These are phyloP conservation scores for Globodera rostochiensis DNA, from an alignment of 1,140 invertebrate species.

Conservation along the genomic window DNA sequence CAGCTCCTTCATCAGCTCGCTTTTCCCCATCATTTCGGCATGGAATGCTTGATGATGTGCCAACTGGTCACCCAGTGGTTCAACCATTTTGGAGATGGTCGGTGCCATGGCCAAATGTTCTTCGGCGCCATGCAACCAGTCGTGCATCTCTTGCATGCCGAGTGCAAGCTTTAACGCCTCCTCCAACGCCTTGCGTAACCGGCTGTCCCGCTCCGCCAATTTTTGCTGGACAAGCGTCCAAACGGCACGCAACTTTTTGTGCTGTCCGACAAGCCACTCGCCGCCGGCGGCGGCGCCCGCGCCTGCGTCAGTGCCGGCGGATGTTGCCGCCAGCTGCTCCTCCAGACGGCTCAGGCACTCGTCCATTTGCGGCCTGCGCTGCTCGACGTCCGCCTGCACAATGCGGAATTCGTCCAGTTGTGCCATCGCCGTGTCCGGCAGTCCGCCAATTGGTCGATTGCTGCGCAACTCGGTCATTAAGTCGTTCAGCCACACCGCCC, in stretches of 20 bases:
- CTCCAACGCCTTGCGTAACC: constrained; percentile 91
- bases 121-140: constrained; percentile 74
- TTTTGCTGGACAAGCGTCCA: constrained; percentile 37
- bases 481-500: constrained; percentile 88
- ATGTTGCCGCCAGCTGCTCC: constrained; percentile 80
- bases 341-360: constrained; percentile 84
- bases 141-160: constrained; percentile 43
- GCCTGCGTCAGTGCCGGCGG: constrained; percentile 72
- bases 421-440: constrained; percentile 94
- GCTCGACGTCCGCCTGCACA: constrained; percentile 75
- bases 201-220: constrained; percentile 72
- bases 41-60: constrained; percentile 89
- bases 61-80: constrained; percentile 86
- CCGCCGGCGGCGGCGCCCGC: constrained; percentile 87
- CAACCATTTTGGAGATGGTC: constrained; percentile 83
- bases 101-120: constrained; percentile 72
- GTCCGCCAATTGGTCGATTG: constrained; percentile 57
- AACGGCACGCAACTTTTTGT: constrained; percentile 15
- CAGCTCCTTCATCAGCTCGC: constrained; percentile 89
- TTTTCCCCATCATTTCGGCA: constrained; percentile 88
- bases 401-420: constrained; percentile 84
- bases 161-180: constrained; percentile 84
- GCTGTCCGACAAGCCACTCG: constrained; percentile 68
- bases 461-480: constrained; percentile 83
- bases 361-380: constrained; percentile 83